A percentile compares a stretch with the other conserved stretches of the same genome.
Conservation (phyloP, 1,140 invertebrate species). For the Brachionus sp. region DNA sequence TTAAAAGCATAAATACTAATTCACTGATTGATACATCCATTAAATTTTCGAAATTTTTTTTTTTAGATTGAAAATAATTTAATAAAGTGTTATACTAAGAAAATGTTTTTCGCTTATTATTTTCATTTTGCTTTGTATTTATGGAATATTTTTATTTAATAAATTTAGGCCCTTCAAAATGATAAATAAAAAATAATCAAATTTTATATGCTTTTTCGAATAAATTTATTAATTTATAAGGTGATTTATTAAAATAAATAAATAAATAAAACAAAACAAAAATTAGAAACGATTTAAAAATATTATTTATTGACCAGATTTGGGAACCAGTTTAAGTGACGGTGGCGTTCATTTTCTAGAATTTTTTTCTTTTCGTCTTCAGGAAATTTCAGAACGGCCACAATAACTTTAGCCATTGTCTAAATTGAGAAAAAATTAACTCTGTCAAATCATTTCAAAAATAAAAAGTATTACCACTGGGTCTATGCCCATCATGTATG, state of each 20-base stretch:
- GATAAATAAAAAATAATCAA: not conserved
- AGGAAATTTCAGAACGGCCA: constrained; percentile 26
- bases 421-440: not conserved
- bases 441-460: not conserved
- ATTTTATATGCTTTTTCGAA: not conserved
- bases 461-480: not conserved
- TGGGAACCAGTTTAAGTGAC: not conserved
- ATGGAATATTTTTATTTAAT: not conserved
- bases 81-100: no score
- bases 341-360: constrained; percentile 17
- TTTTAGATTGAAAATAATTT: no score
- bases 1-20: no score
- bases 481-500: constrained; percentile 44
- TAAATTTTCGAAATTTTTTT: no score
- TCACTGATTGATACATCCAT: no score
- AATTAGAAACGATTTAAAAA: not conserved
- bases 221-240: not conserved
- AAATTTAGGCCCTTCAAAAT: not conserved
- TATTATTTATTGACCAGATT: constrained; percentile 15
- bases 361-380: constrained; percentile 25
- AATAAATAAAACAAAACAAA: constrained; percentile 21
- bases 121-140: no score
- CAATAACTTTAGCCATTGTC: constrained; percentile 45
- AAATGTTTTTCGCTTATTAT: no score
- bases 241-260: not conserved